Base-by-base conservation (phyloP, 2,113 vertebrate genomes). In the Notothenia coriiceps region DNA sequence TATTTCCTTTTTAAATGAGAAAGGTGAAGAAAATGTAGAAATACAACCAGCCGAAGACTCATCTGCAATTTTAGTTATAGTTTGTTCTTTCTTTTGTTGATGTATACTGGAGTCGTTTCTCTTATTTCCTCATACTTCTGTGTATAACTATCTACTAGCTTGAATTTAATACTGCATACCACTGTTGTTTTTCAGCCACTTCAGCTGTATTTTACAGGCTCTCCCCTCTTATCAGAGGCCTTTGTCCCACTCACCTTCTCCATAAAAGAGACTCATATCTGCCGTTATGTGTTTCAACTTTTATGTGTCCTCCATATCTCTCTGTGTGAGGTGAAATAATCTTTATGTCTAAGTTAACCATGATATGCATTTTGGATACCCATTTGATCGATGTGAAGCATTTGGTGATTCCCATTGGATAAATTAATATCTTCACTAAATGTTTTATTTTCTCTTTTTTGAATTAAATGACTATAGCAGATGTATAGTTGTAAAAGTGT, bases 401-500 rank as follows among this genome's bases (percentile, higher is more conserved):
- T 46, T 47, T 44, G 61, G 22, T 64, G 49, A 60, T 69, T 74
- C 55, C 17, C 49, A 86, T 65, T 12, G 5, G 29, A 49, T 44
- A 29, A 50, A 46, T 4, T 79, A 35, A 49, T 10, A 5, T 49
- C 76, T 80, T 54, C n/a, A 74, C 49, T 17, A 0, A 29, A 80
- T 86, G 73, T 22, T 51, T 5, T 22, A 59, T 77, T 52, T 11
- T 78, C 20, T 74, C 25, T 8, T 10, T 79, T 22, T 74, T 67
- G 6, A 40, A 40, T 56, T 22, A 62, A 61, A 72, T 51, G 7
- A 82, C 35, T 40, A 40, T 40, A 7, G 35, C 35, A 6, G 35
- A 40, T 78, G 59, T 87, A 67, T 57, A 83, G 80, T 74, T 84
- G 75, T 83, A 62, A 52, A 63, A 56, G 55, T 54, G 33, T 52